A percentile compares a stretch with the other conserved stretches of the same genome.
These are phyloP conservation scores for Plagiodera versicolora DNA, from an alignment of 2,888 invertebrate species.

Conservation along the genomic window DNA sequence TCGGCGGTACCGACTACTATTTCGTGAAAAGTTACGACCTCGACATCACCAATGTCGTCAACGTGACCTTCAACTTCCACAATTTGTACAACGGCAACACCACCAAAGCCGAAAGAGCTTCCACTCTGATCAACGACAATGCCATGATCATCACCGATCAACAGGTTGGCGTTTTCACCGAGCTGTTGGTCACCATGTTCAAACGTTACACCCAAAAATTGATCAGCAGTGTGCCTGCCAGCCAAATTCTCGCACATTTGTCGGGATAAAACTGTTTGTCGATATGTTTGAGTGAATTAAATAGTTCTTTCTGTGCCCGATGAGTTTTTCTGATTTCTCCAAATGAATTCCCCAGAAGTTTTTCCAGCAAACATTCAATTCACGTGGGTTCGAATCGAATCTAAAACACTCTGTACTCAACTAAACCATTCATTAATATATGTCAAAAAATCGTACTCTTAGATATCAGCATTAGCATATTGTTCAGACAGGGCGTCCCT, in stretches of 20 bases:
- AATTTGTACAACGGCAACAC: not conserved
- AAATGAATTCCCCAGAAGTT: too few species aligned
- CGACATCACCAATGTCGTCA: not conserved
- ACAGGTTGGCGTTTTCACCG: not conserved
- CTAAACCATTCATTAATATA: too few species aligned
- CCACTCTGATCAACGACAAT: not conserved
- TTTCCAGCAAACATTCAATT: too few species aligned
- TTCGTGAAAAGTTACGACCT: not conserved
- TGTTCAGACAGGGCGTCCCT: too few species aligned
- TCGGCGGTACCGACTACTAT: not conserved
- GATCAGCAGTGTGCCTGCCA: not conserved
- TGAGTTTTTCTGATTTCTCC: too few species aligned
- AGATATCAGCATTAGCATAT: too few species aligned
- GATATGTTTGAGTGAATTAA: too few species aligned
- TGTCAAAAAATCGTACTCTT: too few species aligned
- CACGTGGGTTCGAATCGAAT: too few species aligned
- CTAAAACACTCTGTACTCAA: too few species aligned
- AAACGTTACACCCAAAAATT: not conserved
- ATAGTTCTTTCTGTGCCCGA: too few species aligned
- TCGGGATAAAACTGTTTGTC: too few species aligned
- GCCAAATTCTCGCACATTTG: not conserved
- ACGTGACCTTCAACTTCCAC: not conserved
- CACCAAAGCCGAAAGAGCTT: not conserved
- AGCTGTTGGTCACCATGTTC: not conserved
- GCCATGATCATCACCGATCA: not conserved